Evolutionary conservation across 2,888 invertebrate genomes (phyloP).

Genomic region (Aleiodes alternator): DNA sequence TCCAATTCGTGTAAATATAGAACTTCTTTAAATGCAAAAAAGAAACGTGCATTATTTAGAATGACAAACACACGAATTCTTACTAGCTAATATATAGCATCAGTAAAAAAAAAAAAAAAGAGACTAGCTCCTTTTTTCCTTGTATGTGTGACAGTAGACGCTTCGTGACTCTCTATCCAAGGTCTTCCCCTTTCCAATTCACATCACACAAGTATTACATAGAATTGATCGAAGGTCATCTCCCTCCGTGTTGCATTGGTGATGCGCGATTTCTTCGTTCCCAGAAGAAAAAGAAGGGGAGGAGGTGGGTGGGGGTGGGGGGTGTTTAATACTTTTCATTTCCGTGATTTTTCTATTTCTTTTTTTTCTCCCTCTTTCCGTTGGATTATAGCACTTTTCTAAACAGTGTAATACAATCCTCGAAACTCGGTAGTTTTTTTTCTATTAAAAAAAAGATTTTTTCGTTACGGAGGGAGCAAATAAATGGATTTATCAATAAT

Average conservation of each 20-base stretch:
- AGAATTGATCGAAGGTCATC: slow-evolving; percentile 65
- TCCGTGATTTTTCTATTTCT: slow-evolving; percentile 40
- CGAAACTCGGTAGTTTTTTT: not conserved
- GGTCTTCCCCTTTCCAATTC: slow-evolving; percentile 72
- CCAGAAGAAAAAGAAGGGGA: no score
- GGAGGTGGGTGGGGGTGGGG: slow-evolving; percentile 1
- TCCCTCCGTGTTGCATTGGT: slow-evolving; percentile 16
- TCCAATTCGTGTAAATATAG: no score
- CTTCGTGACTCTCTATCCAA: slow-evolving; percentile 71
- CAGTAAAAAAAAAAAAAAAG: not conserved
- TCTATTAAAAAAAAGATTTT: no score
- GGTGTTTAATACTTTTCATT: slow-evolving; percentile 49
- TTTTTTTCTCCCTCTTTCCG: slow-evolving; percentile 21
- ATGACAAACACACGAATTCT: not conserved
- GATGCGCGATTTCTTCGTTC: slow-evolving; percentile 29
- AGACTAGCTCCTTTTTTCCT: not conserved
- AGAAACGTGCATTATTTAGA: no score
- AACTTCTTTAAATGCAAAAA: no score
- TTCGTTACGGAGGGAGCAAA: no score
- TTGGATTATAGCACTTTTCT: slow-evolving; percentile 3
- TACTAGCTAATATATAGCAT: slow-evolving; percentile 7
- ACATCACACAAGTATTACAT: slow-evolving; percentile 35
- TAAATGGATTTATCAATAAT: no score
- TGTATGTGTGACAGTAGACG: slow-evolving; percentile 46
- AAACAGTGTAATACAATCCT: not conserved